Base-by-base conservation (phyloP, 2,797 vertebrate species). In the Ctenopoma kingsleyae region DNA sequence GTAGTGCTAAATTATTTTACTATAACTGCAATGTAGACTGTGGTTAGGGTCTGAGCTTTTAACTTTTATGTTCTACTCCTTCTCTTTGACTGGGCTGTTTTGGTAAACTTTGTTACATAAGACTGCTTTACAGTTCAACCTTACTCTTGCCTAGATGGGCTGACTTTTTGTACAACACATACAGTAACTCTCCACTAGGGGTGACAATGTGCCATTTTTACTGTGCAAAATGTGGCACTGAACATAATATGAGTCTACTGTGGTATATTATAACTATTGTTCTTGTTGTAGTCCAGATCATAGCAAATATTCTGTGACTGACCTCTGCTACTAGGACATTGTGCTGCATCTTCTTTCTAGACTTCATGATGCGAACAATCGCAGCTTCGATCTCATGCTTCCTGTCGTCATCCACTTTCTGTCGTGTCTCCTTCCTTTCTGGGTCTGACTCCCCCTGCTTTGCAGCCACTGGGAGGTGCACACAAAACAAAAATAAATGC, bases 281-380 rank as follows among this genome's bases (percentile, higher is more conserved):
- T n/a, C 16, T 19, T 35, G 17, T n/a, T 27, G 17, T 19, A 46
- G n/a, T 35, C 15, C 1, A 38, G 62, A 11, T 17, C 20, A 46
- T 3, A 61, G 8, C 10, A 51, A 41, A 1, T 0, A 32, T 27
- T 38, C 41, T 0, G 60, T 1, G n/a, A 82, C 88, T 90, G 82
- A 99, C 98, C 98, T 99, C 98, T 93, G 98, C 97, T 94, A 99
- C 98, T 87, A 99, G 92, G 78, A 99, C 96, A 15, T 99, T 99
- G 94, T 99, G 98, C 78, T 99, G 98, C 98, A 99, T 99, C 94
- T 99, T 99, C 96, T 99, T 99, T 74, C 98, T 96, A 82, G 98
- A 99, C 92, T 99, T 99, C 98, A 99, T 99, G 94, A 99, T 99
- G 86, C 98, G 96, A 76, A 99, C 98, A 68, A 99, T 99, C 87